Percentiles rank a stretch among this genome's conserved stretches.
Evolutionary conservation across 1,140 invertebrate genomes (phyloP).

Genomic region (Megalopta genalis): DNA sequence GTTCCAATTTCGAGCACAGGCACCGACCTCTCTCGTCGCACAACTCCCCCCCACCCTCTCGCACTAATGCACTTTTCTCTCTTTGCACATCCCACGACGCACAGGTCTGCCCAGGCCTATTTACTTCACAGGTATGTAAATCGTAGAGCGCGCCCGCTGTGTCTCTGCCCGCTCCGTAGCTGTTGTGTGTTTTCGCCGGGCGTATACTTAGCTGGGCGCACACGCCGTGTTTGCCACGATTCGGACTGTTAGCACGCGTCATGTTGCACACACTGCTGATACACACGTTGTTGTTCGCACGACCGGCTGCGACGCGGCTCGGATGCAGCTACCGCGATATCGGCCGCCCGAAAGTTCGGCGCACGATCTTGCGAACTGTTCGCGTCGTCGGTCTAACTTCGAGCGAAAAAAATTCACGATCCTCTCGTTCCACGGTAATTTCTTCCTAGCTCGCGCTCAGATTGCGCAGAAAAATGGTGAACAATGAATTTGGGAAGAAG

Average conservation of each 20-base stretch:
- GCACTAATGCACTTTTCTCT: slow-evolving; percentile 69
- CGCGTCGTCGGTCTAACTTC: no score
- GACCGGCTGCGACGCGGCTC: no score
- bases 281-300: neutral
- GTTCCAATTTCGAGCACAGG: slow-evolving; percentile 26
- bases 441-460: no score
- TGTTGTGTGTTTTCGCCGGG: neutral
- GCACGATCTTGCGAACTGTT: no score
- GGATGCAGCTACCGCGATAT: no score
- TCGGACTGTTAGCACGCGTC: neutral
- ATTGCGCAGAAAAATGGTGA: no score
- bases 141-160: neutral
- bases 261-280: neutral
- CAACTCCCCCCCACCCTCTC: neutral
- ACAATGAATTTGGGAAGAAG: no score
- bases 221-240: neutral
- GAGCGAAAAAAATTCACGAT: no score
- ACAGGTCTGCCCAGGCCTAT: slow-evolving; percentile 65
- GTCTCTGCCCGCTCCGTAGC: neutral
- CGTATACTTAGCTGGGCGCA: neutral
- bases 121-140: slow-evolving; percentile 66
- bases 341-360: no score
- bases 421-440: no score
- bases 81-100: slow-evolving; percentile 55
- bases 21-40: neutral